Percentiles rank a stretch among this genome's conserved stretches.
Evolutionary conservation across 2,797 vertebrate species (phyloP).

Genomic region (Mormyrus proboscirostris): DNA sequence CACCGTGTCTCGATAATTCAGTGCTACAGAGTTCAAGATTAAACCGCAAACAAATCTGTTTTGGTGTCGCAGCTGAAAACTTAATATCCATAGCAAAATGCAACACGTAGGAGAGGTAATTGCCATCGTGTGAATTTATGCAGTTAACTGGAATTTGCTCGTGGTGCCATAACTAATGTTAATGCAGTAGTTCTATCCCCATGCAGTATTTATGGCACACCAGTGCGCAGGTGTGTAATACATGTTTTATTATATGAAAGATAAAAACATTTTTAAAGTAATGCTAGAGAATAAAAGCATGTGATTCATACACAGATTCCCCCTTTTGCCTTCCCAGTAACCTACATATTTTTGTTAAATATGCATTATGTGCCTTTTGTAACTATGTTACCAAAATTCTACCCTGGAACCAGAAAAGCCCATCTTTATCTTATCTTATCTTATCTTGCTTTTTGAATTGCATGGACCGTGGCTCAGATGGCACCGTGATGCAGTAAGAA

Average conservation of each 20-base stretch:
- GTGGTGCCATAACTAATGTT: not conserved
- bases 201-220: not conserved
- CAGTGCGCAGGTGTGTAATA: not conserved
- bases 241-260: not conserved
- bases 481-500: not conserved
- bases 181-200: not conserved
- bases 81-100: slow-evolving; percentile 9
- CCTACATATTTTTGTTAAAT: not conserved
- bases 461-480: not conserved
- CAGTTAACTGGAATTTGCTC: not conserved
- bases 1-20: not conserved
- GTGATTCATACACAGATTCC: not conserved
- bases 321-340: not conserved
- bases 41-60: not conserved
- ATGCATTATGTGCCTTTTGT: not conserved
- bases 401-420: not conserved
- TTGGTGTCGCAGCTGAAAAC: not conserved
- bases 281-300: not conserved
- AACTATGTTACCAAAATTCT: not conserved
- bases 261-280: not conserved
- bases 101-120: not conserved
- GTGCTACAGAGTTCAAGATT: not conserved
- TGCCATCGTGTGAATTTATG: not conserved
- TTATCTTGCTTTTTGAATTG: not conserved
- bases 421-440: not conserved